Percentiles rank a stretch among this genome's conserved stretches.
Conservation (phyloP, 1,140 invertebrate species). For the Aphelenchoides fujianensis region DNA sequence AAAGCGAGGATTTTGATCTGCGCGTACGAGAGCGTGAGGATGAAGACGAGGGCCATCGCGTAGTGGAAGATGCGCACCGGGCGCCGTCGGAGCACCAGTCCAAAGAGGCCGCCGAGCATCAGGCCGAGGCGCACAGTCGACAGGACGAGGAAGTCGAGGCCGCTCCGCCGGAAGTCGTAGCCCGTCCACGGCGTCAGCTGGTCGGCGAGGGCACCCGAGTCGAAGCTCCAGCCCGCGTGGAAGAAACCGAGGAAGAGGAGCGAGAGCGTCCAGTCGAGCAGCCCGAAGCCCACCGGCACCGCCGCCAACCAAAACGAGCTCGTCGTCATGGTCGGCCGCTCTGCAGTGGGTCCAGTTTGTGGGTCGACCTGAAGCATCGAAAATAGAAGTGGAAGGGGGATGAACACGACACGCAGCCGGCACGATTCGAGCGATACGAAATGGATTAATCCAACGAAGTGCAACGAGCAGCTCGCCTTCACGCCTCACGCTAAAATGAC, state of each 20-base stretch:
- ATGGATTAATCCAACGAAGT: too few species aligned
- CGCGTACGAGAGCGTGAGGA: not conserved
- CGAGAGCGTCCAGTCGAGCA: not conserved
- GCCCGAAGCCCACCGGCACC: not conserved
- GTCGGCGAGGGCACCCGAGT: not conserved
- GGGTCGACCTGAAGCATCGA: too few species aligned
- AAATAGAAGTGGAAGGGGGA: too few species aligned
- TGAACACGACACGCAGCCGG: too few species aligned
- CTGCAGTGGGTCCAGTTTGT: too few species aligned
- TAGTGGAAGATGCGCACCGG: not conserved
- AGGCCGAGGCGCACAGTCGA: not conserved
- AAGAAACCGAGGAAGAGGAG: not conserved
- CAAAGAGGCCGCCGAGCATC: not conserved
- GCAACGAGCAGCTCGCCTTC: too few species aligned
- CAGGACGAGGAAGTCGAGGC: constrained; percentile 2
- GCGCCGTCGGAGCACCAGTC: not conserved
- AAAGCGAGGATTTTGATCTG: constrained; percentile 7
- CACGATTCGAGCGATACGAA: too few species aligned
- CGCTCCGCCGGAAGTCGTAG: not conserved
- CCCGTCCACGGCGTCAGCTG: not conserved
- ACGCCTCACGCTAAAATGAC: too few species aligned
- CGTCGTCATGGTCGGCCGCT: too few species aligned
- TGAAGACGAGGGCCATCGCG: not conserved
- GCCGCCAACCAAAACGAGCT: too few species aligned
- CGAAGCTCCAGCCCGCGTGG: not conserved